These are phyloP conservation scores for Lindbergichthys nudifrons DNA, from an alignment of 2,797 vertebrate genomes.

Conservation along the genomic window DNA sequence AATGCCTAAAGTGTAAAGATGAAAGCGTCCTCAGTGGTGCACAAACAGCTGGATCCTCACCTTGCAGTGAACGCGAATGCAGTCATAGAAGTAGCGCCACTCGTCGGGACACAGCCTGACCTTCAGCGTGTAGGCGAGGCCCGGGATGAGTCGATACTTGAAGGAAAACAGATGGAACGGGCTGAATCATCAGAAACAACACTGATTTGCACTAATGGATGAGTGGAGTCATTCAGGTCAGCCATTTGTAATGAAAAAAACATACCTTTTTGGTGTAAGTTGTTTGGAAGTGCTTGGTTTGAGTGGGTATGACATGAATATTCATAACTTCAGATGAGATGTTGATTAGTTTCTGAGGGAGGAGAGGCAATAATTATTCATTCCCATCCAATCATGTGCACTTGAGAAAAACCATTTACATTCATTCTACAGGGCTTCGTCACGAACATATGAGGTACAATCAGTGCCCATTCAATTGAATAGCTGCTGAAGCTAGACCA, in stretches of 20 bases:
- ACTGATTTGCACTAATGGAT: slow-evolving; percentile 17
- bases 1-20: neutral
- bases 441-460: slow-evolving; percentile 28
- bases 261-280: slow-evolving; percentile 90
- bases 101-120: slow-evolving; percentile 91
- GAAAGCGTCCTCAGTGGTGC: neutral
- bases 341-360: slow-evolving; percentile 91
- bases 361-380: slow-evolving; percentile 25
- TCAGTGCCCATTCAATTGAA: slow-evolving; percentile 48
- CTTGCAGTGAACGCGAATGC: slow-evolving; percentile 91
- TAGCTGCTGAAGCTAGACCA: too few relatives aligned
- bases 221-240: slow-evolving; percentile 31
- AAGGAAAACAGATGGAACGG: slow-evolving; percentile 34
- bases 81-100: slow-evolving; percentile 95
- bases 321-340: slow-evolving; percentile 85
- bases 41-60: slow-evolving; percentile 70
- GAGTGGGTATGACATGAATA: slow-evolving; percentile 91
- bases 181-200: slow-evolving; percentile 24
- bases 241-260: slow-evolving; percentile 14
- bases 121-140: slow-evolving; percentile 86
- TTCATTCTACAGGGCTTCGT: slow-evolving; percentile 31
- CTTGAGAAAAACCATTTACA: slow-evolving; percentile 44
- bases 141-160: slow-evolving; percentile 90
- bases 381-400: slow-evolving; percentile 48
- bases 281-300: slow-evolving; percentile 91